Base-by-base conservation (phyloP, 2,888 invertebrate species). In the Hydropsyche betteni region DNA sequence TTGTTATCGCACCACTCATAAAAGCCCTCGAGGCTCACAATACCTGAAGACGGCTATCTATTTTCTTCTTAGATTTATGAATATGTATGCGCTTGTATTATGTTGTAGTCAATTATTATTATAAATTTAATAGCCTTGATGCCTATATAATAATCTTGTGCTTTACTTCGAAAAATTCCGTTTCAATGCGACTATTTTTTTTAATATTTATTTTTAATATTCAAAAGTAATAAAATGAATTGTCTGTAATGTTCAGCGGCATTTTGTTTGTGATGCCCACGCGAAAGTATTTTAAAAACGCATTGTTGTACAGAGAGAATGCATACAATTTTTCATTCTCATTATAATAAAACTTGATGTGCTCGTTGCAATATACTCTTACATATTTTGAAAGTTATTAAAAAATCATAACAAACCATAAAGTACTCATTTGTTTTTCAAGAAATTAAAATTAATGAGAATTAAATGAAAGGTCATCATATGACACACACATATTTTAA, bases 201-300 rank as follows among this genome's bases (percentile, higher is more conserved):
- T 24, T 1, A 2, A 24, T 2, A 24, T 24, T 24, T 24, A 24
- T 24, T 24, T 24, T 24, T 24, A 24, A 24, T 24, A 24, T 24
- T 24, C 24, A 24, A 24, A 24, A 24, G 24, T 24, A 24, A 24
- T 24, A 24, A 24, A 24, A 24, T 24, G 24, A 24, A 24, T 24
- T 24, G 24, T 24, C 24, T 24, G 24, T 24, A 24, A 2, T 24
- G 24, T 24, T 24, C 24, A 24, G 44, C 69, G 69, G 69, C 50
- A 50, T 69, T 50, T 38, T 69, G 69, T 69, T 69, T 69, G 69
- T 6, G 50, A 69, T 14, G n/a, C 69, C 69, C 69, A 69, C 69
- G 51, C 58, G 10, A 10, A 24, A 50, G 44, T 16, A 10, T 6
- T 69, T 69, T 50, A 51, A 69, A 69, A 69, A 69, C 14, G 50